Evolutionary conservation across 2,113 vertebrate species (phyloP).

Genomic region (Varanus komodoensis): DNA sequence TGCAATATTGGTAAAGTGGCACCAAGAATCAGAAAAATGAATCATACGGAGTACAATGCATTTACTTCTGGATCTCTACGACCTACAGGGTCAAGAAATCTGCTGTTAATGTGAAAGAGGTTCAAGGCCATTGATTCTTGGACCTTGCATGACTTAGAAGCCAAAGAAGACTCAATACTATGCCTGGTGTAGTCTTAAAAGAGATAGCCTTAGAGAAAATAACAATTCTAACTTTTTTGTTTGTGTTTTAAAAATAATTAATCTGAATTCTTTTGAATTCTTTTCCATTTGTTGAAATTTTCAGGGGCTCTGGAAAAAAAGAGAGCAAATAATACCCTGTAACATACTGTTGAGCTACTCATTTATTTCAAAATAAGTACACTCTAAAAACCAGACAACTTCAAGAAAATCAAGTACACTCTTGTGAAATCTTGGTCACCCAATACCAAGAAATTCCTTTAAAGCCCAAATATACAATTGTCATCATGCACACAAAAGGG

Average conservation of each 20-base stretch:
- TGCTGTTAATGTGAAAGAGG: conserved; percentile 61
- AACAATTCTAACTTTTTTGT: conserved; percentile 73
- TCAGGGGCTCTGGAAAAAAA: conserved; percentile 87
- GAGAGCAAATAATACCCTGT: conserved; percentile 80
- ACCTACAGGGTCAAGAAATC: conserved; percentile 36
- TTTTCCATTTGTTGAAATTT: conserved; percentile 83
- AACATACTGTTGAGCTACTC: conserved; percentile 67
- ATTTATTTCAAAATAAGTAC: conserved; percentile 55
- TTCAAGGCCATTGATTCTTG: conserved; percentile 62
- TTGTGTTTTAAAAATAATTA: conserved; percentile 67
- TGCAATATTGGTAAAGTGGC: conserved; percentile 57
- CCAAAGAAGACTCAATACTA: conserved; percentile 55
- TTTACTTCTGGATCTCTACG: conserved; percentile 45
- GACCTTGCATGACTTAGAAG: conserved; percentile 69
- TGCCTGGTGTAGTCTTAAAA: conserved; percentile 76
- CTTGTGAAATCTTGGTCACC: conserved; percentile 6
- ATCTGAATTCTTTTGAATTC: conserved; percentile 84
- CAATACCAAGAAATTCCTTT: conserved; percentile 31
- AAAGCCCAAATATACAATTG: conserved; percentile 41
- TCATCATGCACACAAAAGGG: conserved; percentile 66
- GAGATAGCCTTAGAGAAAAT: conserved; percentile 74
- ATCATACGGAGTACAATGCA: conserved; percentile 56
- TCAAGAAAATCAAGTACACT: conserved; percentile 13
- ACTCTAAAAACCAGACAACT: conserved; percentile 64
- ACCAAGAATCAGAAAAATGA: conserved; percentile 54